Conservation (phyloP, 2,113 vertebrate genomes). For the Nestor notabilis region DNA sequence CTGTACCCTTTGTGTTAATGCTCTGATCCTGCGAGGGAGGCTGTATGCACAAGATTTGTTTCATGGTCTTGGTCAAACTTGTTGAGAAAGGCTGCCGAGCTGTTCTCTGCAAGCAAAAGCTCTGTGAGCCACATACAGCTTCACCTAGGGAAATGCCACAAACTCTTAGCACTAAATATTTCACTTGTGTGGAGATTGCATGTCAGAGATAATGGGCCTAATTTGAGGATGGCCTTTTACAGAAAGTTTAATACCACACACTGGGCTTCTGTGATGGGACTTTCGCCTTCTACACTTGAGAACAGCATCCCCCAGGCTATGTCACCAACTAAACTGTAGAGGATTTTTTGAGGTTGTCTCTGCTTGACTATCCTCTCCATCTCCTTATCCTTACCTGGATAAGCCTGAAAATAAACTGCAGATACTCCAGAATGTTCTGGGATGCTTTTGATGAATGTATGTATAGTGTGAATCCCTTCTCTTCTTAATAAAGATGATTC, state of each 20-base stretch:
- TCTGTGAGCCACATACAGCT: neutral
- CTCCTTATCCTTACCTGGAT: neutral
- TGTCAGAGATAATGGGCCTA: slow-evolving; percentile 44
- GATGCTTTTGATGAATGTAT: neutral
- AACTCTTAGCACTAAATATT: slow-evolving; percentile 48
- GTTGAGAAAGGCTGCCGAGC: neutral
- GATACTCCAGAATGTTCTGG: neutral
- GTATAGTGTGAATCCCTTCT: neutral
- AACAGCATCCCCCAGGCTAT: slow-evolving; percentile 26
- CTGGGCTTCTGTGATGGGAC: neutral
- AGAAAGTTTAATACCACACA: slow-evolving; percentile 45
- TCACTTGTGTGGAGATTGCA: slow-evolving; percentile 30
- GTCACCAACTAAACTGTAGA: neutral
- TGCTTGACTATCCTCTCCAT: neutral
- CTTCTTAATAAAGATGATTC: neutral
- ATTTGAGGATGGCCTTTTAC: slow-evolving; percentile 58
- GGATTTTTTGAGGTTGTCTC: neutral
- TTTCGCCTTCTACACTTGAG: slow-evolving; percentile 20
- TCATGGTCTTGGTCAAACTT: neutral
- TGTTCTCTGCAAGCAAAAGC: neutral
- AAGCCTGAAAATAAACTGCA: neutral
- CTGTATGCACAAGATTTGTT: neutral
- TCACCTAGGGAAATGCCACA: slow-evolving; percentile 23
- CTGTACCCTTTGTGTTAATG: neutral
- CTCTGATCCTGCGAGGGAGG: neutral